Conservation (phyloP, 1,140 invertebrate species). For the Hycleus phaleratus region DNA sequence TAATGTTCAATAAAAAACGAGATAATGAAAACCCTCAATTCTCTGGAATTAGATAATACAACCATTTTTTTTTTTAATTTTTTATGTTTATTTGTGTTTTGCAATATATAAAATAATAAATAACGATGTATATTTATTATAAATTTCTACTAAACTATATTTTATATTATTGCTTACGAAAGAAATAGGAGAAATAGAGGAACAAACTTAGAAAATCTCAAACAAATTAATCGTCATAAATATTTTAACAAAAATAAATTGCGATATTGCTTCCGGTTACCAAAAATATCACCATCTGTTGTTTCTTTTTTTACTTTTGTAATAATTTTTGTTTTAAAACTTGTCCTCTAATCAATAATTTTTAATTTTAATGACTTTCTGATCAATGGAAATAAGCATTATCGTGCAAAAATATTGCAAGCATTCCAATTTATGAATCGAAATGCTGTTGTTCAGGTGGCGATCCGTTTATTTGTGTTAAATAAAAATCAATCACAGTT, state of each 20-base stretch:
- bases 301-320: neutral
- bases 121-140: constrained; percentile 17
- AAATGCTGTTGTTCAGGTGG: neutral
- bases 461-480: constrained; percentile 6
- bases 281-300: constrained; percentile 34
- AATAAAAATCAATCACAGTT: constrained; percentile 21
- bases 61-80: constrained; percentile 7
- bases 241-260: constrained; percentile 23
- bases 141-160: constrained; percentile 19
- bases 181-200: constrained; percentile 3
- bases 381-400: constrained; percentile 1
- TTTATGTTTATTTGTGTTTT: neutral
- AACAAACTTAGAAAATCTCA: constrained; percentile 4
- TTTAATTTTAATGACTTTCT: too few species aligned
- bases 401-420: constrained; percentile 31
- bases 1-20: too few species aligned
- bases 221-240: constrained; percentile 10
- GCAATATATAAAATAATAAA: constrained; percentile 11
- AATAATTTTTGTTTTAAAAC: too few species aligned
- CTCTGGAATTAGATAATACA: neutral
- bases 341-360: too few species aligned
- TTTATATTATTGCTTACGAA: constrained; percentile 32
- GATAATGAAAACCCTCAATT: too few species aligned
- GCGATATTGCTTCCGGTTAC: constrained; percentile 36
- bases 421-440: constrained; percentile 19